Percentiles rank a stretch among this genome's conserved stretches.
Conservation (phyloP, 2,797 vertebrate genomes). For the Schizopygopsis malacanthus region DNA sequence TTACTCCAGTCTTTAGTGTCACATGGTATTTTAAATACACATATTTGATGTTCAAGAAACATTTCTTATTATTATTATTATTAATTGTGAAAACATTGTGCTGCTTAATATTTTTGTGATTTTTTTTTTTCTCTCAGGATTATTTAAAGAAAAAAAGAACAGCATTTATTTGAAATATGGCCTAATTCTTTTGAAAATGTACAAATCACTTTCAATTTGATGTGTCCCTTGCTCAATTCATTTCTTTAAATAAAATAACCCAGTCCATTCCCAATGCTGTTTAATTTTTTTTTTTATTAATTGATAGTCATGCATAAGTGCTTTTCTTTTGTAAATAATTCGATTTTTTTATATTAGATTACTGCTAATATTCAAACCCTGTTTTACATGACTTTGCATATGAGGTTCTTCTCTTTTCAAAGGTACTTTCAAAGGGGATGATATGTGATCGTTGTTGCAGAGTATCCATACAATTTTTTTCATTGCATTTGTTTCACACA, state of each 20-base stretch:
- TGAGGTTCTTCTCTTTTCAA: background rate
- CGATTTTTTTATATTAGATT: background rate
- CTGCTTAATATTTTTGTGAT: background rate
- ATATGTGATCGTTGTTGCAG: background rate
- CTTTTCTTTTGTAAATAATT: constrained; percentile 11
- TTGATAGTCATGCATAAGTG: background rate
- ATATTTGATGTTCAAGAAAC: background rate
- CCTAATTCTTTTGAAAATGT: background rate
- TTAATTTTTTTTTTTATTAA: background rate
- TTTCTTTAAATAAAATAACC: background rate
- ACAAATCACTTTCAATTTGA: background rate
- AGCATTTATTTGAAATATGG: background rate
- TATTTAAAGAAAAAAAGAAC: background rate
- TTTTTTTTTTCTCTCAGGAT: background rate
- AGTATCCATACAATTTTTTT: too few relatives aligned
- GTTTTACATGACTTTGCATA: background rate
- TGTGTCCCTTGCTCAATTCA: background rate
- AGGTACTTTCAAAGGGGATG: background rate
- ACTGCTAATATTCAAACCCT: background rate
- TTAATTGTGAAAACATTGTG: background rate
- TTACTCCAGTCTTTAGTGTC: background rate
- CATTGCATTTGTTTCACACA: background rate
- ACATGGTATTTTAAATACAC: background rate
- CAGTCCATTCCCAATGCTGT: background rate
- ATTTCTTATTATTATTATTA: background rate